Conservation (phyloP, 2,797 vertebrate species). For the Rhinichthys osculus region DNA sequence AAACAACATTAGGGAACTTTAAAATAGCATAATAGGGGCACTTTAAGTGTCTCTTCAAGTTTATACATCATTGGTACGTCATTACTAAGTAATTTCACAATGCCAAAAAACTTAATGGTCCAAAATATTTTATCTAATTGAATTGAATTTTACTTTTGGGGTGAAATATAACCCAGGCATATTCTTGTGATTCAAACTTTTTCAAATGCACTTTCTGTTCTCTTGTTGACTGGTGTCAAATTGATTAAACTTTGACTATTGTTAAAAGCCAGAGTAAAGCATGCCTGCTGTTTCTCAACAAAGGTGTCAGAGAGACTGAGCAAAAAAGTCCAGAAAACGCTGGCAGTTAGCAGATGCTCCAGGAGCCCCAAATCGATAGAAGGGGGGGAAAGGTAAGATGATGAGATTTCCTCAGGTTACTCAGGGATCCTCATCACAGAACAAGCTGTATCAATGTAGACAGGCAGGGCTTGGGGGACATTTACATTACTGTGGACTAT, state of each 20-base stretch:
- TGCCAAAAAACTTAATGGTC: too few species aligned
- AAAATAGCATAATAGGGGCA: too few species aligned
- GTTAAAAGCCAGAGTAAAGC: not conserved
- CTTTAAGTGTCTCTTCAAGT: too few species aligned
- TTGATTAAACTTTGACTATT: not conserved
- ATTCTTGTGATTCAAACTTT: not conserved
- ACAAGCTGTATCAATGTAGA: conserved; percentile 15
- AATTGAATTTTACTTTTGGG: not conserved
- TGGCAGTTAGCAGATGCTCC: not conserved
- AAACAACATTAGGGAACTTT: too few species aligned
- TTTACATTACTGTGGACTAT: conserved; percentile 14
- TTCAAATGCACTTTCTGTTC: not conserved
- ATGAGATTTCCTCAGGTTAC: conserved; percentile 28
- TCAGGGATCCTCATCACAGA: conserved; percentile 16
- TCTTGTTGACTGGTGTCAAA: not conserved
- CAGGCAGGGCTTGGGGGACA: conserved; percentile 27
- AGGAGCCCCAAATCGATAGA: conserved; percentile 4
- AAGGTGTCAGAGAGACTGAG: not conserved
- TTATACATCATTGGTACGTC: too few species aligned
- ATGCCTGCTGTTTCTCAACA: conserved; percentile 10
- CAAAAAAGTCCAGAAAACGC: not conserved
- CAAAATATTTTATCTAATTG: too few species aligned
- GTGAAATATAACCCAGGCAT: not conserved
- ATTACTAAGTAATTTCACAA: not conserved
- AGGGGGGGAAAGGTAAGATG: not conserved